Base-by-base conservation (phyloP, 2,113 vertebrate genomes). In the Xenopus borealis region DNA sequence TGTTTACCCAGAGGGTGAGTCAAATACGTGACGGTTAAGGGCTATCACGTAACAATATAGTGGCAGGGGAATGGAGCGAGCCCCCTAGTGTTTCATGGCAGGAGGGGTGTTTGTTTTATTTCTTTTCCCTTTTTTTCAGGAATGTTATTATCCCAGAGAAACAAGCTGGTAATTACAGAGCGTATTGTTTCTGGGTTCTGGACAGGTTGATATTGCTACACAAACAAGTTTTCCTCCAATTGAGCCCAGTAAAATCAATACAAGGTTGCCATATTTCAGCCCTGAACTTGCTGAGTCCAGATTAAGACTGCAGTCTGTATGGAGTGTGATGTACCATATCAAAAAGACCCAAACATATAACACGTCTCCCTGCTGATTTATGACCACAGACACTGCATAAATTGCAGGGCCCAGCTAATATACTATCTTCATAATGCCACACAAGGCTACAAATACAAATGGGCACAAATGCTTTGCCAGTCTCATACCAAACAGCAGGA, bases 171-270 rank as follows among this genome's bases (percentile, higher is more conserved):
- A 65, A 75, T 75, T 75, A 75, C 72, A 67, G 53, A 40, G 83
- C 88, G 66, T 88, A 92, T 89, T 88, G 92, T 94, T 97, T 92
- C 91, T 91, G 85, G 91, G 88, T 93, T 90, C 94, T 93, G 94
- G 89, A 85, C 94, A 86, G 91, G 92, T 95, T 94, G 89, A 93
- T 98, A 95, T 91, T 93, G 95, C 94, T 95, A 94, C 91, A 93
- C 92, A 94, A 94, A 96, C 94, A 96, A 95, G 95, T 98, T 95
- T 94, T 95, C 95, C 95, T 93, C 94, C 96, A 96, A 95, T 96
- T 96, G 94, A 94, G 92, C 87, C 88, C 86, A 87, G 88, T 88
- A 85, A 92, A 92, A 93, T 97, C 95, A 91, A 98, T 96, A 93
- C 80, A 85, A 91, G 91, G 86, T 90, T 83, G 89, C 88, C 88